These are phyloP conservation scores for Drosophila sulfurigaster DNA, from an alignment of 1,140 invertebrate species.

Conservation along the genomic window DNA sequence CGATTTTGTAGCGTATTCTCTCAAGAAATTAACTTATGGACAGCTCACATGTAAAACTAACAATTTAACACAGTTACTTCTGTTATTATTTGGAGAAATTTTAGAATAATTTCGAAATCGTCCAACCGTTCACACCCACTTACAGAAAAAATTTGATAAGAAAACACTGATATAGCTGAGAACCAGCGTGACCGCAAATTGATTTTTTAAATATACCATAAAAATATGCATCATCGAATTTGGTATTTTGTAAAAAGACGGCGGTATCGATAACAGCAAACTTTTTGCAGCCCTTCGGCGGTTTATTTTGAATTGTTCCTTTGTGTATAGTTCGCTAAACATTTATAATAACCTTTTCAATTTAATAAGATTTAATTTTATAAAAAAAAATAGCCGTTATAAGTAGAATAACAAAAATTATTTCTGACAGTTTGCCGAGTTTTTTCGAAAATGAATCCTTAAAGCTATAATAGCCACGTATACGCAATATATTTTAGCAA, in stretches of 20 bases:
- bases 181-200: neutral
- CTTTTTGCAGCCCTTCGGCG: neutral
- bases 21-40: neutral
- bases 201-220: neutral
- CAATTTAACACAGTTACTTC: conserved; percentile 2
- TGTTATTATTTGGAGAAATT: conserved; percentile 4
- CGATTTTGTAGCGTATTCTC: neutral
- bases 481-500: no score
- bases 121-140: conserved; percentile 24
- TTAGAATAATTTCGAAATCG: neutral
- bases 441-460: no score
- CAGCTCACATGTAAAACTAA: neutral
- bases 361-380: no score
- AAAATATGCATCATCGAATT: neutral
- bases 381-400: no score
- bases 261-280: neutral
- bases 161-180: conserved; percentile 2
- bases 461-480: no score
- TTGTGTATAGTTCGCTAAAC: no score
- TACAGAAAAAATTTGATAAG: conserved; percentile 26
- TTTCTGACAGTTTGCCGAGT: no score
- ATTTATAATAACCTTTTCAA: no score
- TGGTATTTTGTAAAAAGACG: neutral
- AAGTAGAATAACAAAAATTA: no score
- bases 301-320: no score